These are phyloP conservation scores for Lycia hirtaria DNA, from an alignment of 2,888 invertebrate genomes.

Conservation along the genomic window DNA sequence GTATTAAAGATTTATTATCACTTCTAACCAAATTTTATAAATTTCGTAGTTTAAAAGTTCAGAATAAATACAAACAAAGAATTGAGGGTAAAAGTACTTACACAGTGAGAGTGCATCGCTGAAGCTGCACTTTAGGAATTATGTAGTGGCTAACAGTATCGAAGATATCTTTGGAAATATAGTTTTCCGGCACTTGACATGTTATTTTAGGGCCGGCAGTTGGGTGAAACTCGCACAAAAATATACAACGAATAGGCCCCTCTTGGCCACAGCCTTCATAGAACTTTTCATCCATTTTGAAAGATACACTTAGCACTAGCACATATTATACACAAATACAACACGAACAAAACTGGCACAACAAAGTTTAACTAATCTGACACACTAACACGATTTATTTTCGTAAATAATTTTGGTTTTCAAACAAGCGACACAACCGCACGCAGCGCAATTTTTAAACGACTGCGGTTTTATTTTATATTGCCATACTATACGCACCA, in stretches of 20 bases:
- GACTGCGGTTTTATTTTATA: constrained; percentile 43
- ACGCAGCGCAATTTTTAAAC: constrained; percentile 35
- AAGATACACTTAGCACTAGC: constrained; percentile 42
- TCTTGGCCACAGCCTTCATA: constrained; percentile 87
- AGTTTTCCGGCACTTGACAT: constrained; percentile 92
- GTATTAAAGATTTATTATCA: too few species aligned
- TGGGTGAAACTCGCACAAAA: constrained; percentile 91
- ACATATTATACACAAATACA: constrained; percentile 23
- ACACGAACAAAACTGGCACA: constrained; percentile 8
- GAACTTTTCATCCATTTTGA: constrained; percentile 78
- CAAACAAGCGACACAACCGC: constrained; percentile 30
- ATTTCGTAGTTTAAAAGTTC: background rate
- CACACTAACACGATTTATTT: constrained; percentile 46
- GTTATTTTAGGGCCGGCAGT: constrained; percentile 92
- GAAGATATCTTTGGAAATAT: constrained; percentile 92
- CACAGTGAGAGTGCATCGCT: constrained; percentile 92
- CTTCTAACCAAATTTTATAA: too few species aligned
- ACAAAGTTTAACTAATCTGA: constrained; percentile 40
- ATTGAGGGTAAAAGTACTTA: constrained; percentile 73
- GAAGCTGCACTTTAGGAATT: constrained; percentile 93
- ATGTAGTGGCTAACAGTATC: constrained; percentile 93
- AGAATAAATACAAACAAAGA: constrained; percentile 2
- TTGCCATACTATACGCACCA: too few species aligned
- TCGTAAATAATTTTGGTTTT: constrained; percentile 52
- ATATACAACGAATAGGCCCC: constrained; percentile 91